Evolutionary conservation across 2,888 invertebrate species (phyloP), one percentile per base, ranked within the genome.

Genomic region (Germaria angustata): DNA sequence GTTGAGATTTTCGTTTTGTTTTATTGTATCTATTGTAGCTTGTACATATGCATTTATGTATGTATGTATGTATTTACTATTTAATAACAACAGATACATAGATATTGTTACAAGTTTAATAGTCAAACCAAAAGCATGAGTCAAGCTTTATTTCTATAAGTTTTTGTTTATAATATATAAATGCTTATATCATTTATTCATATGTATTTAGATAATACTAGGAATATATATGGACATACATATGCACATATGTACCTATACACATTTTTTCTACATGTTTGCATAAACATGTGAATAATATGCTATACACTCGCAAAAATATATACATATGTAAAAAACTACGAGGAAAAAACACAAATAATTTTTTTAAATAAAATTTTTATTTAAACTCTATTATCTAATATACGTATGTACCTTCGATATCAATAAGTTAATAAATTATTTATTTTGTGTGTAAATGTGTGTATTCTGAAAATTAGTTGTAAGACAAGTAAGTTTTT

Each of bases 121-220:
- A 63, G 34, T 61, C 66, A 51, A 65, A 34, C 32, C 36, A 46
- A 59, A 65, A 63, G 39, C 34, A 79, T 79, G 80, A 80, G 80
- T 75, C 80, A 80, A 73, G 63, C 7, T 68, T 66, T 63, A 44
- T 71, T 72, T n/a, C 34, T 46, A n/a, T 8, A 51, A 63, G 13
- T 32, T 41, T 59, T 73, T 73, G 34, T 44, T 68, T 65, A 20
- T 39, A 49, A 72, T 55, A 44, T 41, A n/a, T 13, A 68, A 69
- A 55, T 6, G 44, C 57, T 46, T 69, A 34, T 69, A 69, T 20
- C 20, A 57, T 34, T 55, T 46, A 22, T 2, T 32, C 4, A 39
- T 46, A 36, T 57, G 41, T 69, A 46, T 71, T 32, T 15, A 44
- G 55, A 71, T 55, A 57, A 32, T 15, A 34, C 15, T 28, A 28